A percentile compares a stretch with the other conserved stretches of the same genome.
Conservation (phyloP, 2,797 vertebrate genomes). For the Sebastes jordani region DNA sequence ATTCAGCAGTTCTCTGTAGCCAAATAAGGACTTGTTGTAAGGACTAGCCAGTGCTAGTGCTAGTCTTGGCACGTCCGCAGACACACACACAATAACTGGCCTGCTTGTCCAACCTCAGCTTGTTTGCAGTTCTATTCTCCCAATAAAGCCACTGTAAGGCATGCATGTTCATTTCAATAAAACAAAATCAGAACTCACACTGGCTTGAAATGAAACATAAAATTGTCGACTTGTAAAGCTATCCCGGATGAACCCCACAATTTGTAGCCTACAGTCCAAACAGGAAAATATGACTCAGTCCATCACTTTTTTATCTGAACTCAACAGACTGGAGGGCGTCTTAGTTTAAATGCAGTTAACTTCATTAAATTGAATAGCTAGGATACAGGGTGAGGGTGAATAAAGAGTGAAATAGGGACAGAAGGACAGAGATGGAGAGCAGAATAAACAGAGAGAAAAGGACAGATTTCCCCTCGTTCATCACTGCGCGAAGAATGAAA, state of each 20-base stretch:
- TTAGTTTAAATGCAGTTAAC: constrained; percentile 36
- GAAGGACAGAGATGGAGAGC: constrained; percentile 62
- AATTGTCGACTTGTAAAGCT: not conserved
- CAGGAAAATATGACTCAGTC: constrained; percentile 4
- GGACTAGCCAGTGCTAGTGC: not conserved
- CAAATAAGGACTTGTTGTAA: not conserved
- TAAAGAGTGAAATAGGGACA: constrained; percentile 22
- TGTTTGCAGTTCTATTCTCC: not conserved
- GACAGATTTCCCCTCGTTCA: constrained; percentile 60
- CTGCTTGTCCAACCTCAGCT: not conserved
- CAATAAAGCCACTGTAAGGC: not conserved
- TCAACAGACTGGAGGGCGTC: constrained; percentile 18
- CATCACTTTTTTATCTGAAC: constrained; percentile 24
- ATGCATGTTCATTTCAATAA: not conserved
- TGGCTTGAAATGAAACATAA: not conserved
- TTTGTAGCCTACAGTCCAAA: not conserved
- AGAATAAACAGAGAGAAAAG: constrained; percentile 69
- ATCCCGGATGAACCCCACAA: not conserved
- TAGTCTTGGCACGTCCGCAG: not conserved
- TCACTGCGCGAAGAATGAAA: constrained; percentile 63
- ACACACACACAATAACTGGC: not conserved
- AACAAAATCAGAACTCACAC: not conserved
- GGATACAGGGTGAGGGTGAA: constrained; percentile 10
- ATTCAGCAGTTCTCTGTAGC: not conserved
- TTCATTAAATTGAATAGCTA: constrained; percentile 42